Conservation (phyloP, 2,113 vertebrate genomes). For the Lycaon pictus region DNA sequence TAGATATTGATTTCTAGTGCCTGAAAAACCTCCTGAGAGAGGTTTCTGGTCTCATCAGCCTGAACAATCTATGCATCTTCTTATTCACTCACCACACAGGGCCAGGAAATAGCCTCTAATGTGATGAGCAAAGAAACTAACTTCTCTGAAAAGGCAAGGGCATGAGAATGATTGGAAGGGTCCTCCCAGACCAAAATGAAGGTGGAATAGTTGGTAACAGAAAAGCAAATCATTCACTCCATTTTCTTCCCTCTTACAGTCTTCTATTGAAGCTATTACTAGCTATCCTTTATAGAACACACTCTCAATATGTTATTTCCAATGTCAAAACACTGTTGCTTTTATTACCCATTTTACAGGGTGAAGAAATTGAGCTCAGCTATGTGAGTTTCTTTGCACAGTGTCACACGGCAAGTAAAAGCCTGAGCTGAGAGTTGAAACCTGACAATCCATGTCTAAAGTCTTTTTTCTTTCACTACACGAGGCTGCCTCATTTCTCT, state of each 20-base stretch:
- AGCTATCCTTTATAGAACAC: neutral
- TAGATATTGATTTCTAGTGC: slow-evolving; percentile 48
- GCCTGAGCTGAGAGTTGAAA: neutral
- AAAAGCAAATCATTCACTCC: neutral
- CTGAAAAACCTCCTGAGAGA: slow-evolving; percentile 18
- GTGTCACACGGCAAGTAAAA: neutral
- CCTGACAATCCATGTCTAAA: neutral
- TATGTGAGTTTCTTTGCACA: neutral
- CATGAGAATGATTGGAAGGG: neutral
- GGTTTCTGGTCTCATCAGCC: neutral
- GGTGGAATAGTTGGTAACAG: neutral
- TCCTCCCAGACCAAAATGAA: neutral
- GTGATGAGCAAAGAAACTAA: neutral
- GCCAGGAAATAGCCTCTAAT: slow-evolving; percentile 29
- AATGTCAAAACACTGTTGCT: neutral
- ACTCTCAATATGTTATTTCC: neutral
- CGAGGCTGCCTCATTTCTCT: neutral
- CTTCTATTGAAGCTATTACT: neutral
- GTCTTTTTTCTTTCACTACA: neutral
- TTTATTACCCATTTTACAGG: neutral
- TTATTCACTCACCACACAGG: neutral
- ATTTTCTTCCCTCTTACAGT: neutral
- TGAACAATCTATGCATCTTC: neutral
- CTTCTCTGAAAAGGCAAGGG: neutral
- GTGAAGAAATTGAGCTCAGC: neutral